Conservation (phyloP, 2,888 invertebrate genomes). For the Ashinkailepas kermadecensis region DNA sequence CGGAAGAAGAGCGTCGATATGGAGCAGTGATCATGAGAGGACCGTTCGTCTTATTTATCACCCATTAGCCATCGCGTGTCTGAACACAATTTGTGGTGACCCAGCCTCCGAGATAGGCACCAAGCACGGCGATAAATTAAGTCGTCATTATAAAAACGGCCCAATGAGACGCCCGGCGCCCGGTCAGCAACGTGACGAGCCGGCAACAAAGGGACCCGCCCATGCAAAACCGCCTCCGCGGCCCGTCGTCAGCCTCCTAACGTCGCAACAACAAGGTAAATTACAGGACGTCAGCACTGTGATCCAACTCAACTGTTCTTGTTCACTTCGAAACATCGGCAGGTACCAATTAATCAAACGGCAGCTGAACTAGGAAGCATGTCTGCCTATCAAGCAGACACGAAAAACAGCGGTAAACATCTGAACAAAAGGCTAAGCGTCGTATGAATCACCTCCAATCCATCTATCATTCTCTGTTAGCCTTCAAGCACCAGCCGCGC, state of each 20-base stretch:
- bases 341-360: no score
- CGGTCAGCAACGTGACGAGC: no score
- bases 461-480: not conserved
- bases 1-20: no score
- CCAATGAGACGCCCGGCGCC: not conserved
- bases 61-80: not conserved
- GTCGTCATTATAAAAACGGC: not conserved
- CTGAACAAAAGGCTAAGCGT: not conserved
- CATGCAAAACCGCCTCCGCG: no score
- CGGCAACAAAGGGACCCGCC: no score
- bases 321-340: no score
- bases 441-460: not conserved
- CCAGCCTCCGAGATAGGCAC: not conserved
- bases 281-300: no score
- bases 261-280: no score
- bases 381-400: no score
- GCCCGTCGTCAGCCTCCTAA: no score
- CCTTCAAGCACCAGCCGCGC: not conserved
- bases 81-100: not conserved
- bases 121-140: slow-evolving; percentile 1
- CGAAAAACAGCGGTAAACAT: not conserved
- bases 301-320: no score
- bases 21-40: not conserved
- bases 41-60: not conserved
- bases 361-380: no score